Evolutionary conservation across 2,888 invertebrate species (phyloP).

Genomic region (Arge pagana): DNA sequence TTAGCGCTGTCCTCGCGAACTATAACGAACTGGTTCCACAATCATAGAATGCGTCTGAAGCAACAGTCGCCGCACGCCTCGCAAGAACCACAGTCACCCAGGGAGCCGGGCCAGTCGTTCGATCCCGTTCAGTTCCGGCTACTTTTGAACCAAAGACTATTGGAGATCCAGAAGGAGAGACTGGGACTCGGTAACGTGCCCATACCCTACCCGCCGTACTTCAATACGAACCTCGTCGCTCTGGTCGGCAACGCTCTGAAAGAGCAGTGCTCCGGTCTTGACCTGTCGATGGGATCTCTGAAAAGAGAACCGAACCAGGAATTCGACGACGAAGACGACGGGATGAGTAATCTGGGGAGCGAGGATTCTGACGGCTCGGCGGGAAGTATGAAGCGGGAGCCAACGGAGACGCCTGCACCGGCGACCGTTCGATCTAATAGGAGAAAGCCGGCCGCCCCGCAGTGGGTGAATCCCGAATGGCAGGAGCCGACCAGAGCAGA

Average conservation of each 20-base stretch:
- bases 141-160: constrained; percentile 83
- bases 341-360: constrained; percentile 75
- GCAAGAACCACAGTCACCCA: constrained; percentile 73
- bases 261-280: constrained; percentile 83
- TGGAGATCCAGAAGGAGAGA: constrained; percentile 85
- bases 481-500: constrained; percentile 65
- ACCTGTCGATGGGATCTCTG: constrained; percentile 81
- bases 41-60: constrained; percentile 97
- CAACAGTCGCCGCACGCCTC: constrained; percentile 83
- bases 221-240: constrained; percentile 78
- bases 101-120: constrained; percentile 80
- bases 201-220: constrained; percentile 77
- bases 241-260: constrained; percentile 74
- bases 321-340: constrained; percentile 72
- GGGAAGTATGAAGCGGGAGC: constrained; percentile 54
- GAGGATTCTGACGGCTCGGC: constrained; percentile 65
- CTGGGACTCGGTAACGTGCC: constrained; percentile 79
- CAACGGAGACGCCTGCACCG: constrained; percentile 57
- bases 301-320: constrained; percentile 79
- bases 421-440: constrained; percentile 66
- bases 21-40: constrained; percentile 99
- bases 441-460: constrained; percentile 94
- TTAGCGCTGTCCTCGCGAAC: constrained; percentile 91
- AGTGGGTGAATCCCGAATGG: constrained; percentile 97
- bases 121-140: constrained; percentile 92